phyloP scores from a whole-genome alignment of 2,888 invertebrate genomes.

The Clostera curtula region DNA sequence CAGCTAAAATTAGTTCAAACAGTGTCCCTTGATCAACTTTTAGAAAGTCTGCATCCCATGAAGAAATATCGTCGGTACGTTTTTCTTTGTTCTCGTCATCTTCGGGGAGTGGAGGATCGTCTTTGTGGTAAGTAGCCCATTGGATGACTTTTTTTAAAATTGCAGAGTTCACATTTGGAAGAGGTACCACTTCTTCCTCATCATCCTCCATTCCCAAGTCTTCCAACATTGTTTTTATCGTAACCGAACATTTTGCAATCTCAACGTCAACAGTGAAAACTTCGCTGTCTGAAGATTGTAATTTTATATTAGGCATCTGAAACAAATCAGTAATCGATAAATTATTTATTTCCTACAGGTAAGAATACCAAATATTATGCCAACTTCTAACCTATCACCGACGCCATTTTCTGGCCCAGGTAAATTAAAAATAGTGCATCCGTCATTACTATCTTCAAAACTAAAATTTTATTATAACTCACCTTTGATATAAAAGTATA shows the following conservation, averaged over 20 bases:
- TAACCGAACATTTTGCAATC: slow-evolving; percentile 97
- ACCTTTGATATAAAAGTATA: too few species aligned
- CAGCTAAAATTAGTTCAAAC: slow-evolving; percentile 96
- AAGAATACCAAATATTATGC: slow-evolving; percentile 10
- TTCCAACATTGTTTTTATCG: slow-evolving; percentile 98
- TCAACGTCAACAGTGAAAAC: slow-evolving; percentile 97
- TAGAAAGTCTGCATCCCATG: slow-evolving; percentile 99
- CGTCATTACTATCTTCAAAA: too few species aligned
- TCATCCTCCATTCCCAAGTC: slow-evolving; percentile 94
- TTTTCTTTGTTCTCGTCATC: slow-evolving; percentile 99
- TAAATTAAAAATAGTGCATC: not conserved
- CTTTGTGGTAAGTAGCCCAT: slow-evolving; percentile 95
- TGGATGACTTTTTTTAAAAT: slow-evolving; percentile 96
- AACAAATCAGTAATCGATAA: slow-evolving; percentile 23
- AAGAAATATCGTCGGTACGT: slow-evolving; percentile 98
- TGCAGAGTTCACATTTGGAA: slow-evolving; percentile 98
- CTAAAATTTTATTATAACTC: too few species aligned
- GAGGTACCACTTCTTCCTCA: slow-evolving; percentile 94
- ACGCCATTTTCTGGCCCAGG: too few species aligned
- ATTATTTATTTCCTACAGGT: slow-evolving; percentile 10
- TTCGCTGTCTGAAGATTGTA: slow-evolving; percentile 96
- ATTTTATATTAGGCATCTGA: slow-evolving; percentile 94
- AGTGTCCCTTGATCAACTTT: slow-evolving; percentile 98
- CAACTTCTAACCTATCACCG: not conserved
- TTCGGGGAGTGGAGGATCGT: slow-evolving; percentile 96